A percentile compares a stretch with the other conserved stretches of the same genome.
These are phyloP conservation scores for Phragmatobia fuliginosa DNA, from an alignment of 2,888 invertebrate species.

Conservation along the genomic window DNA sequence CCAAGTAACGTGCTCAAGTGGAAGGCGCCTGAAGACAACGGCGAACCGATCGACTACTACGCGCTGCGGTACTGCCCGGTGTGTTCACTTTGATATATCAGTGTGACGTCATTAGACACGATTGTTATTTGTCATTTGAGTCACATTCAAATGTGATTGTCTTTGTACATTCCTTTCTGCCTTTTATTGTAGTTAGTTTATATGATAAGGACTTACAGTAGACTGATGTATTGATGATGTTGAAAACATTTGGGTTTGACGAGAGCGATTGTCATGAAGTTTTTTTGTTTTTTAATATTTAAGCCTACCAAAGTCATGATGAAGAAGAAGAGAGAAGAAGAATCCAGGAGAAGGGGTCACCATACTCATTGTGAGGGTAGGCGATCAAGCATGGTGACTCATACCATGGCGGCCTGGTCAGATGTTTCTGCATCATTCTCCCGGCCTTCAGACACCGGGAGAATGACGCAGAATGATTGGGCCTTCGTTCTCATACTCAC, in stretches of 20 bases:
- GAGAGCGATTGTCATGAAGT: background rate
- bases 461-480: too few relatives aligned
- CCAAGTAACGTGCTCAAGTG: conserved; percentile 64
- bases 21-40: conserved; percentile 67
- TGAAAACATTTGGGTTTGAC: background rate
- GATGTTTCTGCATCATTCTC: too few relatives aligned
- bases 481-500: too few relatives aligned
- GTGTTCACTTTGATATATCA: conserved; percentile 36
- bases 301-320: too few relatives aligned
- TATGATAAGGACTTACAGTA: background rate
- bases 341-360: too few relatives aligned
- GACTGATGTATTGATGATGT: background rate
- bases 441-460: too few relatives aligned
- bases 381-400: too few relatives aligned
- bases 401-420: too few relatives aligned
- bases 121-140: conserved; percentile 1
- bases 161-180: background rate
- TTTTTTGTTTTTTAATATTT: too few relatives aligned
- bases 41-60: conserved; percentile 73
- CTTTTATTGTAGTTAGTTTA: background rate
- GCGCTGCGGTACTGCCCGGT: conserved; percentile 72
- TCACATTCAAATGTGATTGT: background rate
- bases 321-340: too few relatives aligned
- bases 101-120: conserved; percentile 21
- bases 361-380: too few relatives aligned